Evolutionary conservation across 1,140 invertebrate species (phyloP), one percentile per base, ranked within the genome.

Genomic region (Diabrotica virgifera): DNA sequence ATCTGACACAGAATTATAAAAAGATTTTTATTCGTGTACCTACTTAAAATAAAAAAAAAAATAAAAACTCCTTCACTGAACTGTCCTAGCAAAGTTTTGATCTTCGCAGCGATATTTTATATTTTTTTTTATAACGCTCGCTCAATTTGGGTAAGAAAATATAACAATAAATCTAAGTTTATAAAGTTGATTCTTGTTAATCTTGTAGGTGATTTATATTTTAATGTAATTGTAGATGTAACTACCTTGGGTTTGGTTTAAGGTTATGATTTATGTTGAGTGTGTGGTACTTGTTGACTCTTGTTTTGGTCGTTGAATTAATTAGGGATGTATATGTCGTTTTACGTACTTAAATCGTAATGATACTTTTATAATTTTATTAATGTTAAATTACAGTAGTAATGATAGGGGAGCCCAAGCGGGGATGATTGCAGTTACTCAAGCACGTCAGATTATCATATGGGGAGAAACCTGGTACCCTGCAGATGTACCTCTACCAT

Each of bases 131-230:
- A 59, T 59, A 13, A 59, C 12, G 38, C 8, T 50, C 10, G 14
- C 58, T 59, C 50, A 38, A 59, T 59, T 59, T 59, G 58, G 58
- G 46, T 50, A 59, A 59, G 58, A 40, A 59, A 13, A 46, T 59
- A 59, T 59, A 59, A 59, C 58, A 59, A 59, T 59, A 59, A 59
- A 59, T 59, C 58, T 35, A 59, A 59, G 36, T 59, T 59, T 37
- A 59, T 59, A 37, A 59, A 37, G 8, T 8, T 54, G 11, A 24
- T 54, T 11, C 58, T 46, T 59, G 37, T 59, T 59, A 59, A 59
- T 59, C 58, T 12, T 59, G 58, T 6, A 46, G 58, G 58, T 59
- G 58, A 59, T 59, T 59, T 59, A 59, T 59, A 50, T 50, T 59
- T 50, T 14, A 51, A 59, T 59, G 58, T 59, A 59, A 59, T 59